phyloP scores from a whole-genome alignment of 2,113 vertebrate genomes.

The Sakesphorus luctuosus region DNA sequence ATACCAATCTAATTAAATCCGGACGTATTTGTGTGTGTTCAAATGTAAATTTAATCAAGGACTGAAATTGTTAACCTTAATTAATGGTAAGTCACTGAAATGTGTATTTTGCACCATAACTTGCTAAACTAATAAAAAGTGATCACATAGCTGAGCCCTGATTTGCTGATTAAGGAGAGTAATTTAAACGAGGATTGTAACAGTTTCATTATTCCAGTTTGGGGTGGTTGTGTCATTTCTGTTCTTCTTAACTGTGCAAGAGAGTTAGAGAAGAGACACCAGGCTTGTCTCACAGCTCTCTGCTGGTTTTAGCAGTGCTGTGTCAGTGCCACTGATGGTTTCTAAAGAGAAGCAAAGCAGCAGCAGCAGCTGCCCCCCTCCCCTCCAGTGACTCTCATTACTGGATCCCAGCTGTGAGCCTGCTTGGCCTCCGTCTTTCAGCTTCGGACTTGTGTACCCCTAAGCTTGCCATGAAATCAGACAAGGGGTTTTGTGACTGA shows the following conservation, averaged over 20 bases:
- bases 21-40: not conserved
- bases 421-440: not conserved
- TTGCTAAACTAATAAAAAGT: not conserved
- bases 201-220: not conserved
- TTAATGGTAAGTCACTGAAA: not conserved
- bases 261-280: not conserved
- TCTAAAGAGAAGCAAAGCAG: not conserved
- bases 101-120: not conserved
- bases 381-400: not conserved
- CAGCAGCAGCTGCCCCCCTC: not conserved
- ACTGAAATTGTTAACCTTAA: not conserved
- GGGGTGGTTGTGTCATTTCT: not conserved
- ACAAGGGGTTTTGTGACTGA: not conserved
- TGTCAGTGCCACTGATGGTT: not conserved
- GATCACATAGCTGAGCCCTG: not conserved
- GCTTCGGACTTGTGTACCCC: not conserved
- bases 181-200: not conserved
- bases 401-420: accelerated
- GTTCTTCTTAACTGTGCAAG: not conserved
- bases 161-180: not conserved
- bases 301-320: no score
- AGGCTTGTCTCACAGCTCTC: not conserved
- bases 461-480: not conserved
- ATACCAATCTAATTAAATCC: not conserved
- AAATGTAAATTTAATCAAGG: not conserved